Conservation (phyloP, 2,888 invertebrate species). For the Tenthredo distinguenda region DNA sequence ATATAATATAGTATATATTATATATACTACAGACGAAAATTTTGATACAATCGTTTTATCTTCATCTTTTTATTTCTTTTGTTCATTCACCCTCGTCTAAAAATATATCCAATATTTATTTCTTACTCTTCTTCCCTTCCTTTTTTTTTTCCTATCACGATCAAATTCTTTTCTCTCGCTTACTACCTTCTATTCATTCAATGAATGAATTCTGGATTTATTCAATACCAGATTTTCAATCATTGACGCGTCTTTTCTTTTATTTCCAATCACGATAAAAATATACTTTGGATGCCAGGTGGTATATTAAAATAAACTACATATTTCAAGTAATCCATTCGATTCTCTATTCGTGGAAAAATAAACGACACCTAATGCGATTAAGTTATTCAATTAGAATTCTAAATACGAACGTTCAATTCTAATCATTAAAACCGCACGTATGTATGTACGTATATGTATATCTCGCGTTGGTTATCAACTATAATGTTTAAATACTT, state of each 20-base stretch:
- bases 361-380: neutral
- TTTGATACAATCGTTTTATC: neutral
- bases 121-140: neutral
- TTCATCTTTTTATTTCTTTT: no score
- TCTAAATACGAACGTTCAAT: neutral
- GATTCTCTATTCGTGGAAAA: constrained; percentile 4
- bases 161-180: neutral
- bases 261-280: constrained; percentile 19
- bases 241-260: neutral
- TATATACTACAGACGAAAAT: neutral
- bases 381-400: neutral
- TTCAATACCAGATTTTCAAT: neutral
- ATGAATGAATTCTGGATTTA: neutral
- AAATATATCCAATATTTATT: constrained; percentile 22
- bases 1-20: neutral
- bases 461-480: neutral
- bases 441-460: neutral
- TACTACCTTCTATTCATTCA: neutral
- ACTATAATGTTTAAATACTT: neutral
- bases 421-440: neutral
- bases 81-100: constrained; percentile 1
- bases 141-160: neutral
- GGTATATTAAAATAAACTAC: neutral
- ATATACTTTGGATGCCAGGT: constrained; percentile 30
- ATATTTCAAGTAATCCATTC: neutral